Evolutionary conservation across 2,888 invertebrate species (phyloP).

Genomic region (Nebria salina): DNA sequence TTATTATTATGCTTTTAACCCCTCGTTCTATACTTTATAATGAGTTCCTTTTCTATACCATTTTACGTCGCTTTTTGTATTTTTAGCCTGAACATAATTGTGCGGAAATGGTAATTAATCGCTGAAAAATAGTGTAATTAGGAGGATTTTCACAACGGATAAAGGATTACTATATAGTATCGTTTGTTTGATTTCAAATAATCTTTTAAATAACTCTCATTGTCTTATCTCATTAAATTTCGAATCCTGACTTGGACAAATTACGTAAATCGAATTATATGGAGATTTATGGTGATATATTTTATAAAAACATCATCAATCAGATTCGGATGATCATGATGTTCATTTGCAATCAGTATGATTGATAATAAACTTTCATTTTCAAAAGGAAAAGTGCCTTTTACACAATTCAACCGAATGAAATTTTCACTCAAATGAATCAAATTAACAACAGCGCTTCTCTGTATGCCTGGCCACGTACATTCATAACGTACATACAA

Average conservation of each 20-base stretch:
- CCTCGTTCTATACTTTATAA: neutral
- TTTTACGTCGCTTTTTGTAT: neutral
- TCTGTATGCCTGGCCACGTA: too few relatives aligned
- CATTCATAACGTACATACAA: too few relatives aligned
- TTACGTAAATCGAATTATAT: too few relatives aligned
- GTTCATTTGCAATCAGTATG: neutral
- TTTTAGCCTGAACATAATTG: neutral
- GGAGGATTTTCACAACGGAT: neutral
- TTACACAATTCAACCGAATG: neutral
- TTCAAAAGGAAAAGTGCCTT: neutral
- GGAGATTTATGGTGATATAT: too few relatives aligned
- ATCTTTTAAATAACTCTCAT: too few relatives aligned
- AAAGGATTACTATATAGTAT: neutral
- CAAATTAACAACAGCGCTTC: neutral
- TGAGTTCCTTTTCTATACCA: neutral
- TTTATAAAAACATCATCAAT: neutral
- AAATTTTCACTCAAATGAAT: neutral
- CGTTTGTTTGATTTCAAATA: neutral
- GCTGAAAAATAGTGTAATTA: neutral
- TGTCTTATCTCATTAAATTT: too few relatives aligned
- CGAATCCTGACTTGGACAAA: too few relatives aligned
- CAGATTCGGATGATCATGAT: neutral
- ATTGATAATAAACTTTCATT: neutral
- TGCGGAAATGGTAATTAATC: neutral
- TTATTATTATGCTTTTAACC: constrained; percentile 18